Base-by-base conservation (phyloP, 2,797 vertebrate genomes). In the Telmatherina bonti region DNA sequence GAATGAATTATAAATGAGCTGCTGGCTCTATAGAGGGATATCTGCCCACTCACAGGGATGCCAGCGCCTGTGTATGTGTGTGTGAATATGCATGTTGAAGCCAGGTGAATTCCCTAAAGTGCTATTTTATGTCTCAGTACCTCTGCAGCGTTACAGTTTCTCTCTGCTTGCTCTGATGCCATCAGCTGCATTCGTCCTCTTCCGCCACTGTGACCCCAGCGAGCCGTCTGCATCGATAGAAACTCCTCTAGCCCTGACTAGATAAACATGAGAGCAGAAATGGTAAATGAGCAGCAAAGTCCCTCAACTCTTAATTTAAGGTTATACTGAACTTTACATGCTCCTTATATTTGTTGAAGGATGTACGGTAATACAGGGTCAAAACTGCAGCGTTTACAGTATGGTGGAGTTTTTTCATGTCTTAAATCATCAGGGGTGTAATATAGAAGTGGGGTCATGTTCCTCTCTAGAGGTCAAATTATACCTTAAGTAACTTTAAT, bases 1-100 rank as follows among this genome's bases (percentile, higher is more conserved):
- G 67, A 63, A 86, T 93, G 89, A 91, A 92, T 92, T 88, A 92
- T 91, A 90, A 86, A 93, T 93, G 89, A 92, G 88, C 74, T 71
- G 62, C 78, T 72, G 72, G 83, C 84, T 87, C 78, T 84, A 70
- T 76, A 65, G 80, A 84, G 74, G 70, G 74, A 88, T 89, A 75
- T 82, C 76, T 89, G 84, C 84, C 79, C 86, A 87, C 90, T 89
- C 87, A 80, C 66, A 45, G 68, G 64, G 67, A 79, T 70, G 58
- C 65, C 45, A 72, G 74, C 2, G 69, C 29, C 55, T 52, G 68
- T 77, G 68, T 80, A 33, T 81, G 77, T 74, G 65, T 53, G 84
- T 89, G 88, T 81, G 88, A 85, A 85, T 86, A 79, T 84, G 78
- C 55, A 35, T 84, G 84, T 88, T 79, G 72, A 68, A 61, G 59